These are phyloP conservation scores for Euphydryas editha DNA, from an alignment of 2,888 invertebrate genomes.

Conservation along the genomic window DNA sequence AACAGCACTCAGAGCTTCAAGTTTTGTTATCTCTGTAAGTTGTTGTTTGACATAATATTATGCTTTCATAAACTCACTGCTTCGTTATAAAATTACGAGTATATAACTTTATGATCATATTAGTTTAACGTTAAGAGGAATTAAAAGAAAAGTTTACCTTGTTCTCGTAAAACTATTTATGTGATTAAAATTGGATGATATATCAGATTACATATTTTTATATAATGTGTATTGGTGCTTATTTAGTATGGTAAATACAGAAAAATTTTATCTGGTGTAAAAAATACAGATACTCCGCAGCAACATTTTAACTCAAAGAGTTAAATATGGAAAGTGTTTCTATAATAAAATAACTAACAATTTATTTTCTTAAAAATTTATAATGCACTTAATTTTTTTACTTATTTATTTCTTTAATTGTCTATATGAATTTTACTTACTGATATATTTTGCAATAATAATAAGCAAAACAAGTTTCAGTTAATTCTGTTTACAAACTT, in stretches of 20 bases:
- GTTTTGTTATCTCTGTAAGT: conserved; percentile 3
- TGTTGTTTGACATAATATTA: conserved; percentile 4
- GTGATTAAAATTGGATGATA: background rate
- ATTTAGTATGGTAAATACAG: too few species aligned
- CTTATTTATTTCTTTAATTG: too few species aligned
- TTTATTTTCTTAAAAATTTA: too few species aligned
- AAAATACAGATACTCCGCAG: too few species aligned
- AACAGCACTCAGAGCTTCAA: background rate
- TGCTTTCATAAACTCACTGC: background rate
- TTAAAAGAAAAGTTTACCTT: background rate
- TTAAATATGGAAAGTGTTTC: too few species aligned
- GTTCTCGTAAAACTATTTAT: background rate
- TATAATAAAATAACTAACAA: too few species aligned
- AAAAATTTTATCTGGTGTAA: too few species aligned
- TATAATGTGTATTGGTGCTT: too few species aligned
- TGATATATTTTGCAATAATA: background rate
- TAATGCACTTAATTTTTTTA: too few species aligned
- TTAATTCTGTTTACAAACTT: conserved; percentile 22
- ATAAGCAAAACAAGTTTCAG: background rate
- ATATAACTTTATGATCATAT: background rate
- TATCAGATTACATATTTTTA: too few species aligned
- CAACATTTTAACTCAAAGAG: too few species aligned
- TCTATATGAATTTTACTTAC: too few species aligned
- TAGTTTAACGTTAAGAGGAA: background rate
- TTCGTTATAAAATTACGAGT: background rate